These are phyloP conservation scores for Notocelia uddmanniana DNA, from an alignment of 2,888 invertebrate species.

Conservation along the genomic window DNA sequence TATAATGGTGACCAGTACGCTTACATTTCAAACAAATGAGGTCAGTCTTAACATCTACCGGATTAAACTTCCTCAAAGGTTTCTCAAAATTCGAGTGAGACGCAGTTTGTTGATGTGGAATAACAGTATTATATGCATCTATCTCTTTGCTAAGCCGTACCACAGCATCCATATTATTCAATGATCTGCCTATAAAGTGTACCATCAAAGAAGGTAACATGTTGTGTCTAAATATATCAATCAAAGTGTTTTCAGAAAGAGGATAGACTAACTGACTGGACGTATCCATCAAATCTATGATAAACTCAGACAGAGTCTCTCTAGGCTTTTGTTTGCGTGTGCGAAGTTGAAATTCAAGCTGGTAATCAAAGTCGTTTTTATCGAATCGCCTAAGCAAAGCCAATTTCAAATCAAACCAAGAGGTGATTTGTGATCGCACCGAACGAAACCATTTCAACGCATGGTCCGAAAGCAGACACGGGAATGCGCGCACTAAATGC, in stretches of 20 bases:
- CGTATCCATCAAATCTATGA: slow-evolving; percentile 12
- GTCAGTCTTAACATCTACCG: background rate
- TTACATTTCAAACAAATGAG: background rate
- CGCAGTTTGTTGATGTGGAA: background rate
- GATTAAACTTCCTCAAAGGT: background rate
- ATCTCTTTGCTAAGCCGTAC: slow-evolving; percentile 13
- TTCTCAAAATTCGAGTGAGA: background rate
- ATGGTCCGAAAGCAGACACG: background rate
- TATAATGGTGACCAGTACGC: slow-evolving; percentile 10
- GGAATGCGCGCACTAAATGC: background rate
- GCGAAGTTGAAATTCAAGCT: slow-evolving; percentile 17
- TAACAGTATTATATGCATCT: slow-evolving; percentile 3
- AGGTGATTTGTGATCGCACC: background rate
- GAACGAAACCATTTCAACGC: slow-evolving; percentile 17
- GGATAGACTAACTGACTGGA: slow-evolving; percentile 4
- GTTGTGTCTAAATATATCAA: slow-evolving; percentile 21
- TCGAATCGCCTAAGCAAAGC: slow-evolving; percentile 6
- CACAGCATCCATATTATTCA: background rate
- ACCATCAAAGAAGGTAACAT: slow-evolving; percentile 2
- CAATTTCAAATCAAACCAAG: slow-evolving; percentile 4
- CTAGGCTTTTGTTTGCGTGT: slow-evolving; percentile 8
- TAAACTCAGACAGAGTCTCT: slow-evolving; percentile 14
- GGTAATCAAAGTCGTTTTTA: slow-evolving; percentile 13
- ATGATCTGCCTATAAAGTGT: background rate
- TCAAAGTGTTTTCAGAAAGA: background rate